Base-by-base conservation (phyloP, 2,888 invertebrate genomes). In the Sinotaia quadrata region DNA sequence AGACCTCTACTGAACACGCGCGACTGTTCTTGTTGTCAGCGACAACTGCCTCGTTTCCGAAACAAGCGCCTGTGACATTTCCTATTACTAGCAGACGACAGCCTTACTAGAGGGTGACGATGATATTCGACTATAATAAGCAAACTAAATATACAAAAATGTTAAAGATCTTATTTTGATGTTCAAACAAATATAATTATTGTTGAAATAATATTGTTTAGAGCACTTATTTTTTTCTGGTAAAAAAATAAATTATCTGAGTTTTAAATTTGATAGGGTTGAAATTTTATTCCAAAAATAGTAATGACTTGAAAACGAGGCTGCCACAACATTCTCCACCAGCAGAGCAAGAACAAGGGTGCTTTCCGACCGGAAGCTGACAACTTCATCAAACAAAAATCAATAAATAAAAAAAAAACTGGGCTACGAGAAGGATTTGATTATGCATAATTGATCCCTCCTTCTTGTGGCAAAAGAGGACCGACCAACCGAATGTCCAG, bases 321-420 rank as follows among this genome's bases (percentile, higher is more conserved):
- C 67, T 69, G 31, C 37, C 44, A 58, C 37, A 72, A 67, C 67
- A 72, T 61, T 54, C 41, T 4, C 27, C 58, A 49, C 52, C 37
- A 67, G 60, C 67, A 15, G 47, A 58, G 63, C 61, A 67, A 67
- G 68, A 70, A 73, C 71, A 73, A 21, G 44, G 66, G 56, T 59
- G 68, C 71, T 68, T 71, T 71, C 71, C 73, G 73, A 73, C 73
- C 73, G 73, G 73, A 73, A 73, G 73, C 73, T 65, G 73, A 68
- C 70, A 71, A 68, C 71, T 71, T 58, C 67, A 67, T 71, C 68
- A 71, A 73, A 56, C 70, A 73, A 72, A 72, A 67, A 71, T 71
- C 68, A 68, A 71, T 71, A 71, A 52, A 56, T 71, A 62, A n/a
- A 27, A 36, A 59, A 67, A 37, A 31, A 41, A n/a, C n/a, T 52